These are phyloP conservation scores for Daubentonia madagascariensis DNA, from an alignment of 2,113 vertebrate genomes.

Conservation along the genomic window DNA sequence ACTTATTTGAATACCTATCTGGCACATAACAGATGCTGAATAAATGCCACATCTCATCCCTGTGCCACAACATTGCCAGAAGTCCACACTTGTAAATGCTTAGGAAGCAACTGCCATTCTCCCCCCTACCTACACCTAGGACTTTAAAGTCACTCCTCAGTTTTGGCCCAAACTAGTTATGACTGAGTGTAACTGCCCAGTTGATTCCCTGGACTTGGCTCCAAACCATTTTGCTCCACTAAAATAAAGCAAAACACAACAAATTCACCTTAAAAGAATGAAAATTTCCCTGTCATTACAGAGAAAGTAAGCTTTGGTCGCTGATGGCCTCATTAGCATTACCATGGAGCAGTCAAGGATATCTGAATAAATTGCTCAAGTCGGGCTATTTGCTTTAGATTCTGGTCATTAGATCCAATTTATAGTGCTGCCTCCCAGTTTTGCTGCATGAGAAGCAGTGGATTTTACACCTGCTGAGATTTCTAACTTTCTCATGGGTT, in stretches of 20 bases:
- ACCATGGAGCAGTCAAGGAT: rapidly evolving
- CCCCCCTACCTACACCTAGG: not conserved
- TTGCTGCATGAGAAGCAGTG: not conserved
- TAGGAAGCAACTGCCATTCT: not conserved
- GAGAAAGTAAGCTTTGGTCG: not conserved
- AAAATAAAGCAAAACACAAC: not conserved
- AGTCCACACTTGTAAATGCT: not conserved
- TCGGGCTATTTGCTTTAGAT: not conserved
- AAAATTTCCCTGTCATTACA: not conserved
- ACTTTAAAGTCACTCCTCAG: not conserved
- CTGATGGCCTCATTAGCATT: not conserved
- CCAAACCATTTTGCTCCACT: not conserved
- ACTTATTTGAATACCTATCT: not conserved
- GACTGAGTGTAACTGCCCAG: not conserved
- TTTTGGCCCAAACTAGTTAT: not conserved
- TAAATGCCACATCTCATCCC: not conserved
- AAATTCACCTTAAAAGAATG: not conserved
- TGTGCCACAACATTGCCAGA: not conserved
- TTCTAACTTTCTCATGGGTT: not conserved
- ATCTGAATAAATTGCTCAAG: not conserved
- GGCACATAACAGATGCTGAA: not conserved
- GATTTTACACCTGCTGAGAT: not conserved
- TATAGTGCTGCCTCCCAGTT: not conserved
- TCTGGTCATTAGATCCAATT: not conserved
- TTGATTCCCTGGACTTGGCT: not conserved